phyloP scores from a whole-genome alignment of 2,797 vertebrate species.

The Hoplostethus mediterraneus region DNA sequence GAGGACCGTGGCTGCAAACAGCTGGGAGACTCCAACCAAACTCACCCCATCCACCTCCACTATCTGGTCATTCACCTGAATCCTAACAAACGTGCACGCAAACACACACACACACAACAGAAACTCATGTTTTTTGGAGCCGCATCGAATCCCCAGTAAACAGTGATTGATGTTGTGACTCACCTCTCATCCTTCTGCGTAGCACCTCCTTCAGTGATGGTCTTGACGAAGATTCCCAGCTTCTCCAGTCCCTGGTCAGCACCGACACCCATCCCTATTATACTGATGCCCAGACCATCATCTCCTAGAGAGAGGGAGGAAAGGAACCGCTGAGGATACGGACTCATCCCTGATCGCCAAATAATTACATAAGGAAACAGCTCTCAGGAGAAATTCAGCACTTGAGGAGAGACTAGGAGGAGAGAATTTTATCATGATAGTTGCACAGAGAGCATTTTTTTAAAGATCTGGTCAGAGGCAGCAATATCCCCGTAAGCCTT shows the following conservation, averaged over 20 bases:
- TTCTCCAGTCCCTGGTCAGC: slow-evolving; percentile 94
- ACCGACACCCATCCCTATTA: slow-evolving; percentile 95
- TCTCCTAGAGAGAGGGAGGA: slow-evolving; percentile 77
- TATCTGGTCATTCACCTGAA: slow-evolving; percentile 94
- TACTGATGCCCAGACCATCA: slow-evolving; percentile 93
- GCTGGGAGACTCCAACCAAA: slow-evolving; percentile 93
- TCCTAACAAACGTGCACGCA: slow-evolving; percentile 74
- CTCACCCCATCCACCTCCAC: slow-evolving; percentile 92
- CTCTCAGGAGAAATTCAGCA: background rate
- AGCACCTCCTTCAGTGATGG: slow-evolving; percentile 90
- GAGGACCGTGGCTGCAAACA: slow-evolving; percentile 92
- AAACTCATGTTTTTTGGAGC: background rate
- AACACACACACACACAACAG: background rate
- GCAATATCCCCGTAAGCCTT: background rate
- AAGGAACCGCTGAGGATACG: background rate
- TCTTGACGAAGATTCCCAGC: slow-evolving; percentile 95
- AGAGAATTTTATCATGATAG: background rate
- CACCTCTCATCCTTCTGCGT: slow-evolving; percentile 90
- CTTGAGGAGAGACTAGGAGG: too few relatives aligned
- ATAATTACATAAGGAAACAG: background rate
- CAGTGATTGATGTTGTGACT: background rate
- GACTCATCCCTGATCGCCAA: background rate
- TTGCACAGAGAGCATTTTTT: too few relatives aligned
- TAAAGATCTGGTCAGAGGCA: too few relatives aligned
- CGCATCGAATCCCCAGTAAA: background rate